These are phyloP conservation scores for Aplysia californica DNA, from an alignment of 1,140 invertebrate species.

Conservation along the genomic window DNA sequence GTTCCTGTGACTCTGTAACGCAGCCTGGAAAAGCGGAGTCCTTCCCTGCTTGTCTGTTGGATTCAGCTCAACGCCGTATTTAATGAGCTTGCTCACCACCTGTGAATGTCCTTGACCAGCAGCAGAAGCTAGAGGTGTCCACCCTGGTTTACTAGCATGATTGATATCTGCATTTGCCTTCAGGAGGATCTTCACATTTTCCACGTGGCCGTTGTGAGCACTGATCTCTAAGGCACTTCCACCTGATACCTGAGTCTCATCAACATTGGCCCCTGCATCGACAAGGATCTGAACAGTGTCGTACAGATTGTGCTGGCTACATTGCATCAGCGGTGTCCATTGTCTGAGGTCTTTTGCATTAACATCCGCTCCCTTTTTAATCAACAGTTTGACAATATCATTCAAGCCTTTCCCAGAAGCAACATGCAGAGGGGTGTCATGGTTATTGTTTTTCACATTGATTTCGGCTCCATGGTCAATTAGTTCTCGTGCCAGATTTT, in stretches of 20 bases:
- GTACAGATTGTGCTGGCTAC: not conserved
- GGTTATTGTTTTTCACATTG: not conserved
- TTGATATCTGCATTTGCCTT: not conserved
- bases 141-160: not conserved
- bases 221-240: constrained; percentile 1
- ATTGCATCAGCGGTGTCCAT: constrained; percentile 1
- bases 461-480: not conserved
- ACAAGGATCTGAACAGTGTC: not conserved
- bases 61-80: not conserved
- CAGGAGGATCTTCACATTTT: not conserved
- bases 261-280: not conserved
- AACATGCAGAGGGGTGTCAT: not conserved
- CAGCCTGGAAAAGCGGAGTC: not conserved
- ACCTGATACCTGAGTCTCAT: not conserved
- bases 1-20: constrained; percentile 12
- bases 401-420: not conserved
- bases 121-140: not conserved
- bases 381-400: not conserved
- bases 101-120: not conserved
- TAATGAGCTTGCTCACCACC: not conserved
- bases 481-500: not conserved
- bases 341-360: not conserved
- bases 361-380: not conserved
- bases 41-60: not conserved
- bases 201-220: not conserved